phyloP scores from a whole-genome alignment of 2,113 vertebrate genomes.

The Sceloporus undulatus region DNA sequence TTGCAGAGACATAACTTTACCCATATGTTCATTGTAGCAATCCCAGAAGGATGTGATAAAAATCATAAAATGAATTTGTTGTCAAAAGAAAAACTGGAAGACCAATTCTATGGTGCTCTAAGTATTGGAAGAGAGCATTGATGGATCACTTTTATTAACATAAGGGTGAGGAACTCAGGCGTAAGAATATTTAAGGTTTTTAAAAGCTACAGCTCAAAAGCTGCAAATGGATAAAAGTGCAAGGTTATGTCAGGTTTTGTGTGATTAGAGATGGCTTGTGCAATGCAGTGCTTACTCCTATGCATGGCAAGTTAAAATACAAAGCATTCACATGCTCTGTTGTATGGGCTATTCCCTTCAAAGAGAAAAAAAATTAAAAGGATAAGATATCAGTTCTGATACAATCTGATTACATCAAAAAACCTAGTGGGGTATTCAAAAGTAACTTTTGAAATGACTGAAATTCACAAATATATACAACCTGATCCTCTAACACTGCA shows the following conservation, averaged over 20 bases:
- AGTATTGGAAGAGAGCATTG: background rate
- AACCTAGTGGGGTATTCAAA: background rate
- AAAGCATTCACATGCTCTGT: background rate
- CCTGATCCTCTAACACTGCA: background rate
- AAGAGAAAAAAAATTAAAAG: background rate
- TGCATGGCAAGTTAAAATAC: background rate
- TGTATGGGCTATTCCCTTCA: background rate
- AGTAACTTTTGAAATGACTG: background rate
- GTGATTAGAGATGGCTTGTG: background rate
- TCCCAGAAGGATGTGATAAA: background rate
- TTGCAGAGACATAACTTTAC: fast-evolving
- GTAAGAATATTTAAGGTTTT: background rate
- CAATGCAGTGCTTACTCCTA: background rate
- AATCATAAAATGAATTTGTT: background rate
- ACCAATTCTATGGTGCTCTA: background rate
- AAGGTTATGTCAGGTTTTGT: background rate
- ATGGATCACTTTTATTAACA: background rate
- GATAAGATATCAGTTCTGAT: background rate
- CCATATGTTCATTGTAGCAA: background rate
- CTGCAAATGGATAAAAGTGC: background rate
- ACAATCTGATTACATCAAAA: fast-evolving
- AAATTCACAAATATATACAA: background rate
- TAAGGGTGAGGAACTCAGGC: background rate
- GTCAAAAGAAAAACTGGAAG: background rate
- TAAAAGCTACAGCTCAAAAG: background rate